These are phyloP conservation scores for Melanophora roralis DNA, from an alignment of 2,888 invertebrate genomes.

Conservation along the genomic window DNA sequence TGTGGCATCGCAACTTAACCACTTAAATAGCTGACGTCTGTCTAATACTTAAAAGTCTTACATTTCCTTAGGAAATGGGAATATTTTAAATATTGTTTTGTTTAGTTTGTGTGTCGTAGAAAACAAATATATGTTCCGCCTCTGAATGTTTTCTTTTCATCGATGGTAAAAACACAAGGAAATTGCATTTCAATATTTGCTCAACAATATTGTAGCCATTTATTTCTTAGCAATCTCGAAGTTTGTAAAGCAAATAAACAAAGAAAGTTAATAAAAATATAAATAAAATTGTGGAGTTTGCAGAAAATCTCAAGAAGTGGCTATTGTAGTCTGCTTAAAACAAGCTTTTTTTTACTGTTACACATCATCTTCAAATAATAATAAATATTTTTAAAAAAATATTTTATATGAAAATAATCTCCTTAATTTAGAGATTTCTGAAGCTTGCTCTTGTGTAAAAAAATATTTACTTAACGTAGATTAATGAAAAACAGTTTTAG, in stretches of 20 bases:
- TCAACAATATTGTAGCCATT: conserved; percentile 47
- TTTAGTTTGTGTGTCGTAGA: conserved; percentile 6
- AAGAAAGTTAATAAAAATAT: neutral
- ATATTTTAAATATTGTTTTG: conserved; percentile 27
- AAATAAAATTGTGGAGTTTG: too few relatives aligned
- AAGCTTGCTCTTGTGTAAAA: too few relatives aligned
- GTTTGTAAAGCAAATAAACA: neutral
- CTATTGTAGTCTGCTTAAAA: too few relatives aligned
- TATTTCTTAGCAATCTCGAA: neutral
- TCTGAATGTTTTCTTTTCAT: neutral
- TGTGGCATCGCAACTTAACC: conserved; percentile 15
- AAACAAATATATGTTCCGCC: conserved; percentile 4
- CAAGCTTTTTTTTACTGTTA: too few relatives aligned
- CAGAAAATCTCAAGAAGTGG: too few relatives aligned
- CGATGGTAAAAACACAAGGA: conserved; percentile 1
- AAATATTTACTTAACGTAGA: too few relatives aligned
- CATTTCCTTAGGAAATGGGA: conserved; percentile 55
- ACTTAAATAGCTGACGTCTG: conserved; percentile 37
- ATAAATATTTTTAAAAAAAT: too few relatives aligned
- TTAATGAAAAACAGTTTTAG: too few relatives aligned
- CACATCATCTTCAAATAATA: too few relatives aligned
- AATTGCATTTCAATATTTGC: conserved; percentile 55
- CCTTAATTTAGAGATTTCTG: too few relatives aligned
- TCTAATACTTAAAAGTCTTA: conserved; percentile 38
- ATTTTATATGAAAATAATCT: too few relatives aligned